phyloP scores from a whole-genome alignment of 2,888 invertebrate species.

The Limnephilus lunatus region DNA sequence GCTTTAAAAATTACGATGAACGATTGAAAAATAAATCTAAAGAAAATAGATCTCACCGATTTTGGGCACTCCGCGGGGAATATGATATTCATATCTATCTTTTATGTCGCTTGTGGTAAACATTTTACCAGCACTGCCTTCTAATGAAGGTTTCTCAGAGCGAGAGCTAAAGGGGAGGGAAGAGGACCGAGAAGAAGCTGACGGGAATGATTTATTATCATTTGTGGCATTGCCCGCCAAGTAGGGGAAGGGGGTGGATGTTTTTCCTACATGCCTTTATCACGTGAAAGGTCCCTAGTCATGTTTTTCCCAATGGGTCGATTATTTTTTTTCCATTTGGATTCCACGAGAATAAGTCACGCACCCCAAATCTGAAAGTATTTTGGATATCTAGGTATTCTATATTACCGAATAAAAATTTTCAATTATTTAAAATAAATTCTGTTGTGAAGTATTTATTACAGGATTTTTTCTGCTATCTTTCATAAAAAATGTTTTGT shows the following conservation, averaged over 20 bases:
- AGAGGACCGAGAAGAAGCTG: slow-evolving; percentile 42
- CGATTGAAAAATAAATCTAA: not conserved
- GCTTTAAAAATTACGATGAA: not conserved
- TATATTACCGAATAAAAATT: too few relatives aligned
- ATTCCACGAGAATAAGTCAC: not conserved
- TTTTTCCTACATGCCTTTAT: slow-evolving; percentile 47
- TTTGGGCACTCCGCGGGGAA: not conserved
- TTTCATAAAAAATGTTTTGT: not conserved
- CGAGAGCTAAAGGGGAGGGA: not conserved
- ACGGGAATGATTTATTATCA: slow-evolving; percentile 60
- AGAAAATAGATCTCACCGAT: not conserved
- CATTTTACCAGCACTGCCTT: slow-evolving; percentile 24
- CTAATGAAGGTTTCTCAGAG: slow-evolving; percentile 15
- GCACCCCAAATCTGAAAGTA: not conserved
- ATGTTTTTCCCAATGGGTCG: slow-evolving; percentile 33
- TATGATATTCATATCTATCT: slow-evolving; percentile 8
- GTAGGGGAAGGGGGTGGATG: slow-evolving; percentile 4
- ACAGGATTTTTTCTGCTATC: not conserved
- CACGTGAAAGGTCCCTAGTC: slow-evolving; percentile 38
- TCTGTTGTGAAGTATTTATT: not conserved
- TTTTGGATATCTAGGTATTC: not conserved
- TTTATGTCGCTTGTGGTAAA: slow-evolving; percentile 5
- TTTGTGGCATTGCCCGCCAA: slow-evolving; percentile 40
- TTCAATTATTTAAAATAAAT: not conserved
- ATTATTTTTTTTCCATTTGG: slow-evolving; percentile 40